Evolutionary conservation across 2,888 invertebrate species (phyloP).

Genomic region (Spisula subtruncata): DNA sequence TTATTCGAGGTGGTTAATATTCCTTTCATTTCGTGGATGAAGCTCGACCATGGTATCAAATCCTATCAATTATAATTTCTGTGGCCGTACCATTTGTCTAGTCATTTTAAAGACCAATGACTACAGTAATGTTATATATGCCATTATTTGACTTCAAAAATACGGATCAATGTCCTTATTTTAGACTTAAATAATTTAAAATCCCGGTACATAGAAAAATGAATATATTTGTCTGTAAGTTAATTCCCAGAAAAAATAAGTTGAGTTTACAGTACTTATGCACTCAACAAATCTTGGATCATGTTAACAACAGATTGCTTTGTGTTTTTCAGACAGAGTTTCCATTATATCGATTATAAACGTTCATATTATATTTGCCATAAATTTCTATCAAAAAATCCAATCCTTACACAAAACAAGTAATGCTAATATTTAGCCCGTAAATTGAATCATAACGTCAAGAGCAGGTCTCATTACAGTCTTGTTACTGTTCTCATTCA

Average conservation of each 20-base stretch:
- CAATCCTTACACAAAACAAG: background rate
- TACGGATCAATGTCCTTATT: too few species aligned
- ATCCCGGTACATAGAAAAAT: too few species aligned
- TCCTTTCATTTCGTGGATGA: too few species aligned
- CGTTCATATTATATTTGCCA: too few species aligned
- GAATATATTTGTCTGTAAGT: too few species aligned
- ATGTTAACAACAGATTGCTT: slow-evolving; percentile 7
- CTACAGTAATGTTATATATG: too few species aligned
- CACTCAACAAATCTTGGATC: background rate
- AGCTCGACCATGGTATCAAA: too few species aligned
- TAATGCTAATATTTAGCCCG: background rate
- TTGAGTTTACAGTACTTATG: too few species aligned
- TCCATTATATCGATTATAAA: background rate
- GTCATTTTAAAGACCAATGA: background rate
- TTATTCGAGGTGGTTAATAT: too few species aligned
- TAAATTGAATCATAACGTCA: background rate
- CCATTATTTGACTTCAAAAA: too few species aligned
- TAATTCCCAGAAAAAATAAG: too few species aligned
- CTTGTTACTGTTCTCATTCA: background rate
- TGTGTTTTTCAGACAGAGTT: background rate
- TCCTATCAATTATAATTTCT: background rate
- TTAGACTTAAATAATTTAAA: too few species aligned
- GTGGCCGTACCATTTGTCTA: background rate
- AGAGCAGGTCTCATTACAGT: background rate
- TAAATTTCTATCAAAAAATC: background rate